Evolutionary conservation across 2,113 vertebrate genomes (phyloP), one percentile per base, ranked within the genome.

Genomic region (Mus musculus): DNA sequence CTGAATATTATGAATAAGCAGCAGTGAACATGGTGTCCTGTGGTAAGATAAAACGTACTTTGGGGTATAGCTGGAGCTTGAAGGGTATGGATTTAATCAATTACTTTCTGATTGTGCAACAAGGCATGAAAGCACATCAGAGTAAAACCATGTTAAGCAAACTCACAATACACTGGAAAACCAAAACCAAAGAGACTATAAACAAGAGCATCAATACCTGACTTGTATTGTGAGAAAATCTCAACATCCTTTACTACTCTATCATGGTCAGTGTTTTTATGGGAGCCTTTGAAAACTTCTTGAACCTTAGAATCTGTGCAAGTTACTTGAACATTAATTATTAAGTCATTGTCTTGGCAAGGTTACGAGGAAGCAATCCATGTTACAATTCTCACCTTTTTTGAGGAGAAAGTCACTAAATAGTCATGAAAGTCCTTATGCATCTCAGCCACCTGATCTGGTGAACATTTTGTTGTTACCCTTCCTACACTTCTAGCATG

Each of bases 401-500:
- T 7, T 59, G 36, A 36, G 5, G 3, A 33, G 12, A 19, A 39
- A 71, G 36, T 65, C 12, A 4, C 49, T 77, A 69, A 91, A 30
- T 80, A 28, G 59, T 4, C 39, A 20, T 6, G 9, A 56, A 7
- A 13, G 36, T 65, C 24, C 8, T 80, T 33, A 42, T 49, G 11
- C 26, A 61, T 19, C 46, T 63, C 3, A 61, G 65, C 8, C 46
- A 80, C 28, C 33, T 39, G 11, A 59, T n/a, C 4, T 33, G 17
- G 5, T 49, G 20, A 65, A 24, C n/a, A 6, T 42, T 52, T 52
- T 22, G 28, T 69, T 19, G 13, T 24, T 22, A 4, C 26, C 36
- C 2, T 6, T 24, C 4, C 11, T 16, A n/a, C 5, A 28, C 8
- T 3, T 24, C 49, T 6, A 33, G 5, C 11, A 11, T 1, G 26